Evolutionary conservation across 2,113 vertebrate species (phyloP), one percentile per base, ranked within the genome.

Genomic region (Notothenia rossii): DNA sequence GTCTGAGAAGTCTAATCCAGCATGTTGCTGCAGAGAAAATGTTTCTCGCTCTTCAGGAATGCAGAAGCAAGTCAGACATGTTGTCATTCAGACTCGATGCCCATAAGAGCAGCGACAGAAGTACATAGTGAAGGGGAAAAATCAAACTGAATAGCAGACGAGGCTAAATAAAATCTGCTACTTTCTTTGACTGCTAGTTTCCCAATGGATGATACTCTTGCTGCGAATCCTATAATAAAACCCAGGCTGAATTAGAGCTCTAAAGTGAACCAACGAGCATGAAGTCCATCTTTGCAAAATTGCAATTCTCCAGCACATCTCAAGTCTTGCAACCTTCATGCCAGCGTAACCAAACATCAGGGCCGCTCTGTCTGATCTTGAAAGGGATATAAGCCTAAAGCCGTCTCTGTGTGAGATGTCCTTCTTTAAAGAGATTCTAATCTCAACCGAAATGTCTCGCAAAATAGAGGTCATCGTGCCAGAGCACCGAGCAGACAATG

Each of bases 401-500:
- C 87, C 81, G 51, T 82, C 86, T 68, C 86, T 75, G 81, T 87
- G 88, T 89, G 89, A 91, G 86, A 89, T 88, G 91, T 93, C 92
- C 91, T 91, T 90, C 88, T 91, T 91, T 84, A 90, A 86, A 93
- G 84, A 91, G 89, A 95, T 93, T 92, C 72, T 89, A 87, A 94
- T 95, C 94, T 94, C 79, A 74, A 77, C 79, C 81, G 79, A 91
- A 94, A 91, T 89, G 88, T 90, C 92, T 88, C 62, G 84, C 80
- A 91, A 88, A 93, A 93, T 92, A 93, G 91, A 94, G 94, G 93
- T 94, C 89, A 89, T 79, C 25, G 78, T 69, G 84, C 81, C 62
- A 72, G 84, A 88, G 91, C 79, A 80, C 40, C 58, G n/a, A 60
- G 79, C 85, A 90, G 88, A 90, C 88, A 92, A 90, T 77, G 78